phyloP scores from a whole-genome alignment of 64 coral and sea anemone species.

The Montipora capricornis region DNA sequence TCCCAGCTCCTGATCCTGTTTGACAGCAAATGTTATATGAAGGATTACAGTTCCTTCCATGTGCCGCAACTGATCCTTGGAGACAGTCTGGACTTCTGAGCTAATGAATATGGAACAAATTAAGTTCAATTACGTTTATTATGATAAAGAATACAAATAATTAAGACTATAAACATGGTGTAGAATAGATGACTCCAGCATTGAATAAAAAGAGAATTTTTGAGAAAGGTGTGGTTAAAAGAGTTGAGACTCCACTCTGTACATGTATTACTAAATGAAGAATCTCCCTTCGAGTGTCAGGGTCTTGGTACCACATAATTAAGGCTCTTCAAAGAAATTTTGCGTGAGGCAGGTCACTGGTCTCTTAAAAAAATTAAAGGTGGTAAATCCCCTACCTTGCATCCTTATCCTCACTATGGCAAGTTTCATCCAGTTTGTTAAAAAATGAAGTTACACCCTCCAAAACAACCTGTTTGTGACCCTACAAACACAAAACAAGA shows the following conservation, averaged over 20 bases:
- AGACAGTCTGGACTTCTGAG: conserved; percentile 69
- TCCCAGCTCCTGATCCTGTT: conserved; percentile 94
- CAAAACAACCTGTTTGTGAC: conserved; percentile 82
- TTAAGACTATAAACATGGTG: too few species aligned
- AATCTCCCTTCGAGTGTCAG: too few species aligned
- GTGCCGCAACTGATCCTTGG: conserved; percentile 89
- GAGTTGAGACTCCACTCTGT: too few species aligned
- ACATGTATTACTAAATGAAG: too few species aligned
- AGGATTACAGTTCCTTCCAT: conserved; percentile 96
- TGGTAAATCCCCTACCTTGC: conserved; percentile 9
- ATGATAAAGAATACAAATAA: neutral
- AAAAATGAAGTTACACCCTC: conserved; percentile 91
- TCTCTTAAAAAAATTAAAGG: too few species aligned
- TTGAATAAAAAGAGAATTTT: too few species aligned
- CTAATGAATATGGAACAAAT: conserved; percentile 13
- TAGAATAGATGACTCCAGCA: too few species aligned
- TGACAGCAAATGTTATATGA: conserved; percentile 97
- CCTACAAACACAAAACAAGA: conserved; percentile 37
- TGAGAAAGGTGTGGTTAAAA: too few species aligned
- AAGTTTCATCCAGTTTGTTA: conserved; percentile 82
- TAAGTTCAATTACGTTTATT: neutral
- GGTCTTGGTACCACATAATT: too few species aligned
- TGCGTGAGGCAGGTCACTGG: too few species aligned
- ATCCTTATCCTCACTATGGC: conserved; percentile 63
- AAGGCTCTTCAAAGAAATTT: too few species aligned